Evolutionary conservation across 2,888 invertebrate genomes (phyloP).

Genomic region (Pristionchus maxplancki): DNA sequence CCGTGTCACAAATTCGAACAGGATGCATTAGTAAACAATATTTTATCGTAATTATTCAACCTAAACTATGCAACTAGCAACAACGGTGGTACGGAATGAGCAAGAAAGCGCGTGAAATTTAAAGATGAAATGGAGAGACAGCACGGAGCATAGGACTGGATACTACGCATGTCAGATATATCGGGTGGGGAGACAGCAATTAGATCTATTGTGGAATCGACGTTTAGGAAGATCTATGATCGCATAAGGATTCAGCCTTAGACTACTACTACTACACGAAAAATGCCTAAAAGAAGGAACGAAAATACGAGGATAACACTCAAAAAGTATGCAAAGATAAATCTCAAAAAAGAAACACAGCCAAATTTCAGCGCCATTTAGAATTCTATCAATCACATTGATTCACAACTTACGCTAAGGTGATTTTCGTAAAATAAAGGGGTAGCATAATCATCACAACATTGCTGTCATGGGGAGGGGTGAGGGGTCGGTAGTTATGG

Average conservation of each 20-base stretch:
- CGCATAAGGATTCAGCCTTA: not conserved
- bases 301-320: not conserved
- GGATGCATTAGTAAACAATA: not conserved
- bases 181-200: not conserved
- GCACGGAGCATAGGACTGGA: not conserved
- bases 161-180: conserved; percentile 20
- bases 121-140: not conserved
- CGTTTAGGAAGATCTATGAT: not conserved
- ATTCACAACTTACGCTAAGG: not conserved
- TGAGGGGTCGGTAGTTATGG: not conserved
- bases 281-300: not conserved
- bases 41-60: not conserved
- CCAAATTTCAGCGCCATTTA: not conserved
- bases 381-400: not conserved
- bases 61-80: conserved; percentile 9
- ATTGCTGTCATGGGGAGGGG: not conserved
- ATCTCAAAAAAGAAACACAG: conserved; percentile 8
- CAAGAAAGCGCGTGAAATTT: not conserved
- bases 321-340: not conserved
- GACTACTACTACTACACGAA: not conserved
- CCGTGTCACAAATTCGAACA: not conserved
- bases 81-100: not conserved
- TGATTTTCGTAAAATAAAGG: not conserved
- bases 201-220: not conserved
- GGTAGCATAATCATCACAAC: not conserved